Percentiles rank a stretch among this genome's conserved stretches.
Evolutionary conservation across 2,888 invertebrate genomes (phyloP).

Genomic region (Ormyrus pomaceus): DNA sequence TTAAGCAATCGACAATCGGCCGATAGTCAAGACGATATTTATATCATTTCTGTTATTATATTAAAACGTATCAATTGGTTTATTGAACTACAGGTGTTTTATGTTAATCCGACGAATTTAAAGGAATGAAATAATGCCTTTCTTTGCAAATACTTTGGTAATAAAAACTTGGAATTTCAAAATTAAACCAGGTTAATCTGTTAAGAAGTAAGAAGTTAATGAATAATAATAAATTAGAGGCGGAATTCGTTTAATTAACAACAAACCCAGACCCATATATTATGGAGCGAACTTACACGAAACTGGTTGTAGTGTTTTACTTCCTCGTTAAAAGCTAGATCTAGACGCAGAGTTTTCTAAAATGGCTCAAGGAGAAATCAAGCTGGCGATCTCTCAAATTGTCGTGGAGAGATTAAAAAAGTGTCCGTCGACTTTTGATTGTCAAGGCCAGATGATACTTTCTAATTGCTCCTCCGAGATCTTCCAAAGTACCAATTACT

Average conservation of each 20-base stretch:
- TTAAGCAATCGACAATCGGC: not conserved
- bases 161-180: not conserved
- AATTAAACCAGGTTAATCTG: slow-evolving; percentile 30
- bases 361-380: slow-evolving; percentile 38
- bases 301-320: slow-evolving; percentile 27
- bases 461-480: slow-evolving; percentile 28
- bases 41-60: not conserved
- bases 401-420: slow-evolving; percentile 9
- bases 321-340: slow-evolving; percentile 21
- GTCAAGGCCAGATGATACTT: slow-evolving; percentile 33
- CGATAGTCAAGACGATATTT: slow-evolving; percentile 10
- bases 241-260: slow-evolving; percentile 27
- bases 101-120: not conserved
- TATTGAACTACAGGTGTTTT: slow-evolving; percentile 18
- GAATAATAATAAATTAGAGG: slow-evolving; percentile 7
- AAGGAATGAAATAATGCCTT: not conserved
- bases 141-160: not conserved
- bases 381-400: slow-evolving; percentile 23
- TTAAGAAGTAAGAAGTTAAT: not conserved
- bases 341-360: slow-evolving; percentile 10
- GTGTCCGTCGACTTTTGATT: slow-evolving; percentile 13
- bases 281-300: not conserved
- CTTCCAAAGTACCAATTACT: not conserved
- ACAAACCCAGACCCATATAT: not conserved
- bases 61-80: slow-evolving; percentile 4